Conservation (phyloP, 2,113 vertebrate species). For the Platysteira castanea region DNA sequence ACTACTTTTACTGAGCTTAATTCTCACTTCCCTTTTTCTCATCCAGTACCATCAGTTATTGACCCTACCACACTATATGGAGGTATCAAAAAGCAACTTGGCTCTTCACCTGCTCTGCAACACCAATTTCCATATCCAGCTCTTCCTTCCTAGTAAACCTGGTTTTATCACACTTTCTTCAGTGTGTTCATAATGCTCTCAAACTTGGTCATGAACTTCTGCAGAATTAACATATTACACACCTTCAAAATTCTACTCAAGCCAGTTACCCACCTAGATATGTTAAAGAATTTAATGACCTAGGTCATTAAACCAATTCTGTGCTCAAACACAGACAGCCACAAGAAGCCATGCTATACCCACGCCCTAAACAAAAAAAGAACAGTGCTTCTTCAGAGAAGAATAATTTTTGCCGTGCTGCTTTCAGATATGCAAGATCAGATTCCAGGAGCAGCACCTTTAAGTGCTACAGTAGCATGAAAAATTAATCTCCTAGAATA, state of each 20-base stretch:
- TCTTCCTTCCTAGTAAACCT: neutral
- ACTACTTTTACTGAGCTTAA: neutral
- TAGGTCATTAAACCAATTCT: neutral
- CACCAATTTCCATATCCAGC: neutral
- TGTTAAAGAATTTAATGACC: neutral
- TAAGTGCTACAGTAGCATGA: neutral
- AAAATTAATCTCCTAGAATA: neutral
- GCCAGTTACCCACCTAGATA: neutral
- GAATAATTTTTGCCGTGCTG: neutral
- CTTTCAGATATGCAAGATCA: neutral
- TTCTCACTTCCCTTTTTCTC: neutral
- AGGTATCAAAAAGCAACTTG: neutral
- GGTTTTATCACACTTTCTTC: neutral
- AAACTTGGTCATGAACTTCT: neutral
- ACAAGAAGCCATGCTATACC: neutral
- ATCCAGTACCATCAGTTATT: neutral
- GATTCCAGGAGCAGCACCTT: neutral
- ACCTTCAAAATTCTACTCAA: neutral
- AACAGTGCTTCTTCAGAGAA: neutral
- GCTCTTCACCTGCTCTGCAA: neutral
- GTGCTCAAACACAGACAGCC: neutral
- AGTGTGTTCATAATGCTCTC: neutral
- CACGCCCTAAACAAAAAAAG: neutral
- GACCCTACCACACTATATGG: neutral
- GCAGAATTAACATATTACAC: neutral